Evolutionary conservation across 2,888 invertebrate genomes (phyloP).

Genomic region (Stegophylla sp.): DNA sequence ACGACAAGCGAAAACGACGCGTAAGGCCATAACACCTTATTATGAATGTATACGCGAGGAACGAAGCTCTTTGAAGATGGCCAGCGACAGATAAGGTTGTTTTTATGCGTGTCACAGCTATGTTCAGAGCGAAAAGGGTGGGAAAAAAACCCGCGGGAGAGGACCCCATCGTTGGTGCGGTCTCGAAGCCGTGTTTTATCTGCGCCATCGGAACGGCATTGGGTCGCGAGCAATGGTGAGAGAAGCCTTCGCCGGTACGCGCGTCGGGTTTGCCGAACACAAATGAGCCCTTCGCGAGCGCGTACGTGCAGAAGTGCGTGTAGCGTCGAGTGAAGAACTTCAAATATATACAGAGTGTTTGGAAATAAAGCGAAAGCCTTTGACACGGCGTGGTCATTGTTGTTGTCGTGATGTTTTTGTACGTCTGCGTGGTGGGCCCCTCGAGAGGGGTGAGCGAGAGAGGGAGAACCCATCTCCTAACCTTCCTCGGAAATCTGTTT

Average conservation of each 20-base stretch:
- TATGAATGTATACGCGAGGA: neutral
- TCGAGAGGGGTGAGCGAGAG: too few species aligned
- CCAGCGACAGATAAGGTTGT: constrained; percentile 7
- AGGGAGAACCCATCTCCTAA: too few species aligned
- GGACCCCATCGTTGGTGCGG: neutral
- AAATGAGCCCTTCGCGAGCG: neutral
- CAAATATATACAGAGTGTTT: neutral
- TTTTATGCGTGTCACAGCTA: neutral
- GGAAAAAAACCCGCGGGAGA: neutral
- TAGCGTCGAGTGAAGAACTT: neutral
- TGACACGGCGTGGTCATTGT: neutral
- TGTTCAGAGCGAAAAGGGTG: neutral
- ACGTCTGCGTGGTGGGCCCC: too few species aligned
- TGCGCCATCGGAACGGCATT: constrained; percentile 1
- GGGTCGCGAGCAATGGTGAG: neutral
- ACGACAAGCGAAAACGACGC: neutral
- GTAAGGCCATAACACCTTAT: neutral
- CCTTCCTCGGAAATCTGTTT: too few species aligned
- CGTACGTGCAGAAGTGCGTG: neutral
- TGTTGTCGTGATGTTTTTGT: too few species aligned
- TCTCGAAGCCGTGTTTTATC: constrained; percentile 24
- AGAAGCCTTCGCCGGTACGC: neutral
- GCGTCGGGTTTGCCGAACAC: too few species aligned
- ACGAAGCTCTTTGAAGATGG: constrained; percentile 28
- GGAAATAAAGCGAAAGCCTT: neutral